Conservation (phyloP, 1,140 invertebrate genomes). For the Conus betulinus region DNA sequence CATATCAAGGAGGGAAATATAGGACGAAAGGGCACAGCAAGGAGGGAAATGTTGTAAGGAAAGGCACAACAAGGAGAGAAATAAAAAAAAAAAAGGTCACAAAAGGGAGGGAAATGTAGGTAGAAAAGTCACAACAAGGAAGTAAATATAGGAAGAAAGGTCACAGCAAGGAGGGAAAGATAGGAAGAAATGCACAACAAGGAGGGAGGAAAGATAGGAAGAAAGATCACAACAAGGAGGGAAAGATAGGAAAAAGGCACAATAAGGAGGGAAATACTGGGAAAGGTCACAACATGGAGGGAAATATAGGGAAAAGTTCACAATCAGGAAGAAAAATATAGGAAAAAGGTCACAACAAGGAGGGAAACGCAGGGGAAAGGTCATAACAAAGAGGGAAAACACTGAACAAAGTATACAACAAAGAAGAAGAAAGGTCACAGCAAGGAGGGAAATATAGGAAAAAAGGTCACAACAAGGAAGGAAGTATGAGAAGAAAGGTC, state of each 20-base stretch:
- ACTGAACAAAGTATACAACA: neutral
- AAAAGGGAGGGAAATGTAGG: neutral
- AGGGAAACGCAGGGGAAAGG: too few relatives aligned
- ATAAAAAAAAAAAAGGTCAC: neutral
- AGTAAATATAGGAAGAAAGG: neutral
- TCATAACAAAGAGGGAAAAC: neutral
- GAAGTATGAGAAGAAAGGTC: too few relatives aligned
- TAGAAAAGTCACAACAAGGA: neutral
- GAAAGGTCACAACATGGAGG: neutral
- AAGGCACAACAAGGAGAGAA: neutral
- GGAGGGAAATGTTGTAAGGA: neutral
- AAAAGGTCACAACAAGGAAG: too few relatives aligned
- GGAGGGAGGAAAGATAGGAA: neutral
- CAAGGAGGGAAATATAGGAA: too few relatives aligned
- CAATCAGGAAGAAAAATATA: neutral
- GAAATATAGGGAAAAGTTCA: neutral
- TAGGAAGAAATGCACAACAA: neutral
- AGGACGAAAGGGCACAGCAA: too few relatives aligned
- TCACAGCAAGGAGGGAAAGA: neutral
- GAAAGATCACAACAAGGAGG: neutral
- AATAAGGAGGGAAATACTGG: neutral
- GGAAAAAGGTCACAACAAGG: neutral
- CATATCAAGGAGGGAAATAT: too few relatives aligned
- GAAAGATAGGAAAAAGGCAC: neutral
- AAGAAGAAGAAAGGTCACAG: neutral